A percentile compares a stretch with the other conserved stretches of the same genome.
Evolutionary conservation across 2,888 invertebrate species (phyloP).

Genomic region (Euclidia mi): DNA sequence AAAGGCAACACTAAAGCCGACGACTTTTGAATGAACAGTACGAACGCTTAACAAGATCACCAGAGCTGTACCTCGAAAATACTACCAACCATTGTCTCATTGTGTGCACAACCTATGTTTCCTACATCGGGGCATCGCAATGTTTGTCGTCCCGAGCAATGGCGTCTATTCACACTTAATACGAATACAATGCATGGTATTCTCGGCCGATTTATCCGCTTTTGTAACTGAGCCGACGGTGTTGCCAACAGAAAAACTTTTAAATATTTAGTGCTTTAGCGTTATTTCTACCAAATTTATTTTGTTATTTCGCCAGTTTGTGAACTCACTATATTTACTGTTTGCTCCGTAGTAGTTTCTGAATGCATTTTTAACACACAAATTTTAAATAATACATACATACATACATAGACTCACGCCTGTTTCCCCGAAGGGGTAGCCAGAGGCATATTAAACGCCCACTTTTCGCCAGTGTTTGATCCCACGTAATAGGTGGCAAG

Average conservation of each 20-base stretch:
- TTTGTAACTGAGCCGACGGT: conserved; percentile 65
- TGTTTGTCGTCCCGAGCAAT: conserved; percentile 68
- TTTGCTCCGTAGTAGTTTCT: conserved; percentile 11
- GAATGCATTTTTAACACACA: too few species aligned
- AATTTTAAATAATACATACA: too few species aligned
- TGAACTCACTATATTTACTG: conserved; percentile 24
- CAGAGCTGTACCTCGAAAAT: conserved; percentile 28
- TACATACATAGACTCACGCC: too few species aligned
- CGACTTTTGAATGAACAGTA: conserved; percentile 9
- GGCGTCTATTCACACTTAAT: conserved; percentile 76
- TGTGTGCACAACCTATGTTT: conserved; percentile 56
- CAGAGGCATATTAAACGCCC: too few species aligned
- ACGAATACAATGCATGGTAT: conserved; percentile 76
- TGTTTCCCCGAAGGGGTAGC: too few species aligned
- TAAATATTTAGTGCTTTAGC: conserved; percentile 60
- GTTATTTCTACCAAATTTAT: conserved; percentile 55
- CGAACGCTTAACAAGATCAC: conserved; percentile 18
- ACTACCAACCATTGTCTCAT: conserved; percentile 38
- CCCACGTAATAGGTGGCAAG: too few species aligned
- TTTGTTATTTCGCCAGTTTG: conserved; percentile 52
- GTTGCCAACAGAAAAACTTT: conserved; percentile 68
- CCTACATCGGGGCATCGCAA: conserved; percentile 55
- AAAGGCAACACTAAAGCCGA: conserved; percentile 1
- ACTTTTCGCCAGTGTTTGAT: too few species aligned
- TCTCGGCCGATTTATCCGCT: conserved; percentile 74